Conservation (phyloP, 2,113 vertebrate species). For the Urocitellus parryii region DNA sequence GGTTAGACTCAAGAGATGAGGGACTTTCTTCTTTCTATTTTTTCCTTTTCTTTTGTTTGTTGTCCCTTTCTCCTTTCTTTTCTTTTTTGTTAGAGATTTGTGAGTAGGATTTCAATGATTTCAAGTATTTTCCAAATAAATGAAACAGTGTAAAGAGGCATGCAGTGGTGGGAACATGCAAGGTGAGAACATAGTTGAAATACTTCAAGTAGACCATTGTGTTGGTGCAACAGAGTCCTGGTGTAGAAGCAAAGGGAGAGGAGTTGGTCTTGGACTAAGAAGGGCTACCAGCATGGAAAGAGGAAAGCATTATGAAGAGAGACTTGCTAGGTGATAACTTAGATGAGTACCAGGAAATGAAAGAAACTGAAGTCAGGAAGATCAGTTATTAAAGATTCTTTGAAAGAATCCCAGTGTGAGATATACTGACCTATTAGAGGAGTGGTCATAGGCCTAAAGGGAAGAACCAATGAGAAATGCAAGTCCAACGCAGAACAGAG, state of each 20-base stretch:
- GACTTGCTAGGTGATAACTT: neutral
- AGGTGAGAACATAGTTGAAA: neutral
- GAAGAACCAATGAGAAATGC: neutral
- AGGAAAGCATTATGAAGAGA: neutral
- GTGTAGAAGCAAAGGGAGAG: neutral
- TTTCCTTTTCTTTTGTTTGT: neutral
- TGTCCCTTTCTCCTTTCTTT: neutral
- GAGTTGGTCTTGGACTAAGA: neutral
- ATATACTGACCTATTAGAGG: neutral
- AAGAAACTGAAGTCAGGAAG: neutral
- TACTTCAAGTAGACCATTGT: neutral
- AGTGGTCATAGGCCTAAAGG: neutral
- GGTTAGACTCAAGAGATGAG: neutral
- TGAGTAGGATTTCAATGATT: neutral
- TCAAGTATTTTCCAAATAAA: constrained; percentile 27
- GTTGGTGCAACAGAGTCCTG: neutral
- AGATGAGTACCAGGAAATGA: neutral
- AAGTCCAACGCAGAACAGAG: neutral
- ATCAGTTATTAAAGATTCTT: neutral
- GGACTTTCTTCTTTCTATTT: neutral
- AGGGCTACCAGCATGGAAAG: neutral
- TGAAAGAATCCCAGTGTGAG: neutral
- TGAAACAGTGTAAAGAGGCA: neutral
- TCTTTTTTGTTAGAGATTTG: neutral
- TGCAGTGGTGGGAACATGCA: neutral